These are phyloP conservation scores for Pseudochirops corinnae DNA, from an alignment of 2,797 vertebrate species.

Conservation along the genomic window DNA sequence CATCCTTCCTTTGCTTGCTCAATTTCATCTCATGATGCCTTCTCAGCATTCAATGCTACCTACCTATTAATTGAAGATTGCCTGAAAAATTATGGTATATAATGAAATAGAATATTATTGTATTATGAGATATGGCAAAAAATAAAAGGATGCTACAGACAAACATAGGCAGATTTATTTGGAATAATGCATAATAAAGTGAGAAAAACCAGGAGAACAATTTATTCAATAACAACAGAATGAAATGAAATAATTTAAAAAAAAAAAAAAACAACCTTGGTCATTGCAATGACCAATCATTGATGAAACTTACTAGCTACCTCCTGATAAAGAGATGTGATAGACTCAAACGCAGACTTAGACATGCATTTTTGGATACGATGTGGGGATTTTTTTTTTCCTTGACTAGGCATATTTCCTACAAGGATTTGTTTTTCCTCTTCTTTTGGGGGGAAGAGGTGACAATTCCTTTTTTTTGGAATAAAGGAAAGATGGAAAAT, in stretches of 20 bases:
- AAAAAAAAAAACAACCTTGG: neutral
- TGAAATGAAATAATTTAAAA: neutral
- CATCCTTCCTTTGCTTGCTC: neutral
- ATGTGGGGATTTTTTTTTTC: neutral
- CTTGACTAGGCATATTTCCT: too few species aligned
- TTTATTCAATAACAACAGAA: neutral
- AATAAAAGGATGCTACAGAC: neutral
- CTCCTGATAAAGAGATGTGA: neutral
- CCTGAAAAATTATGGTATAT: neutral
- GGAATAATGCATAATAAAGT: neutral
- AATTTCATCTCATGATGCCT: neutral
- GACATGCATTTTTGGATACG: neutral
- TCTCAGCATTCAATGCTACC: neutral
- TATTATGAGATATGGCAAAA: neutral
- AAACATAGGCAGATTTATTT: neutral
- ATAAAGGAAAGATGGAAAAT: neutral
- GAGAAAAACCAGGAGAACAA: neutral
- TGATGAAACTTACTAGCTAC: neutral
- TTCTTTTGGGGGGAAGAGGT: neutral
- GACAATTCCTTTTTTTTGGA: neutral
- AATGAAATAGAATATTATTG: neutral
- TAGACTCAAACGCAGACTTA: neutral
- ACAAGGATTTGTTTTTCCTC: too few species aligned
- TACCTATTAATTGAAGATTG: neutral
- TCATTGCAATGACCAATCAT: neutral